Evolutionary conservation across 2,888 invertebrate genomes (phyloP).

Genomic region (Dinocampus coccinellae): DNA sequence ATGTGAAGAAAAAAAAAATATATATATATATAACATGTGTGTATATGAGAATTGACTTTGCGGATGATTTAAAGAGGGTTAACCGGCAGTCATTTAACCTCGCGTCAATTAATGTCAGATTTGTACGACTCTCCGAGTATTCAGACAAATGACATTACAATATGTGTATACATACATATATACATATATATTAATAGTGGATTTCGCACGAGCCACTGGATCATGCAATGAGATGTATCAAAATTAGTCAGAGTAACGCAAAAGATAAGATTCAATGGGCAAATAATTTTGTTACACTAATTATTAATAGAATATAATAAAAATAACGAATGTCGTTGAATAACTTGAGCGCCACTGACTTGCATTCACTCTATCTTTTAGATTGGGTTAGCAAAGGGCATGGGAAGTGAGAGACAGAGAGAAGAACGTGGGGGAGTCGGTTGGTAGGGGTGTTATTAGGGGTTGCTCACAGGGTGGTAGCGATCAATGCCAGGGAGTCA

Average conservation of each 20-base stretch:
- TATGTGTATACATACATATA: not conserved
- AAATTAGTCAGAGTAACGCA: not conserved
- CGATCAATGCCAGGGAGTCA: slow-evolving; percentile 68
- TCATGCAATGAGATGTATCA: not conserved
- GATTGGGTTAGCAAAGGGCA: slow-evolving; percentile 59
- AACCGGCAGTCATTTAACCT: slow-evolving; percentile 42
- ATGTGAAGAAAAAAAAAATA: too few species aligned
- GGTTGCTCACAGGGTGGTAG: slow-evolving; percentile 68
- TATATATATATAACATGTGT: not conserved
- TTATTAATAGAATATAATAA: too few species aligned
- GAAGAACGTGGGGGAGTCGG: slow-evolving; percentile 52
- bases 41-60: not conserved
- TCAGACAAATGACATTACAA: slow-evolving; percentile 2
- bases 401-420: slow-evolving; percentile 41
- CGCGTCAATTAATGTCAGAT: slow-evolving; percentile 44
- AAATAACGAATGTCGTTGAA: not conserved
- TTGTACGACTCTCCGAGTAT: slow-evolving; percentile 37
- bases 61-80: slow-evolving; percentile 2
- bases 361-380: slow-evolving; percentile 50
- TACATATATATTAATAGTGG: not conserved
- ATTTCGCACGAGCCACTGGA: not conserved
- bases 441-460: slow-evolving; percentile 65
- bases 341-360: slow-evolving; percentile 48
- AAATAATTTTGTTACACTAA: too few species aligned
- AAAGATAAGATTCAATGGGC: not conserved